Base-by-base conservation (phyloP, 2,797 vertebrate genomes). In the Myripristis jacobus region DNA sequence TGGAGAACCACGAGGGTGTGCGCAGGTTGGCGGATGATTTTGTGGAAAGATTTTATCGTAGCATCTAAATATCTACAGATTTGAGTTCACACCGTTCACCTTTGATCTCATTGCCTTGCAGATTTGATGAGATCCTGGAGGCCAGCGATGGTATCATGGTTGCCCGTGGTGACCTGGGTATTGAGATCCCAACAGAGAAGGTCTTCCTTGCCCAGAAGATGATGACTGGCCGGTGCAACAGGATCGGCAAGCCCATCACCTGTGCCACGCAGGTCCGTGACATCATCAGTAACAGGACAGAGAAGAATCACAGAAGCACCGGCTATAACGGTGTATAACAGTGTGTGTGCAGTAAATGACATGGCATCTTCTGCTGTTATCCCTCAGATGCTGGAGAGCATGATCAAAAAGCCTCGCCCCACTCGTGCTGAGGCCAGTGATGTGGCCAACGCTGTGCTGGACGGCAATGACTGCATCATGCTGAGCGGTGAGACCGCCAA, bases 111-210 rank as follows among this genome's bases (percentile, higher is more conserved):
- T 47, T 24, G 47, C 0, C 22, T n/a, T 0, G 25, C 69, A 99
- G 98, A 84, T 99, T 99, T 71, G 97, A 98, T 84, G 98, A 99
- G 91, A 97, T 99, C 85, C 92, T 99, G 89, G 97, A 99, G 86
- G 97, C 95, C 61, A 99, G 97, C 0, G 98, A 99, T 84, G 98
- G 98, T 62, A 99, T 99, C 87, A 99, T 99, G 98, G 98, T 99
- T 67, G 97, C 98, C 51, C 98, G 98, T 0, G 98, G 98, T 43
- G 97, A 99, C 80, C 92, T 99, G 60, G 98, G 98, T 24, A 99
- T 99, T 0, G 98, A 99, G 92, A 99, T 99, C 89, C 98, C 98
- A 0, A 96, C 96, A 63, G 98, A 99, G 85, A 99, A 99, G 82
- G 98, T 99, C 74, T 99, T 99, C 87, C 83, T 99, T 0, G 98